These are phyloP conservation scores for Doryteuthis pealeii DNA, from an alignment of 1,140 invertebrate genomes.

Conservation along the genomic window DNA sequence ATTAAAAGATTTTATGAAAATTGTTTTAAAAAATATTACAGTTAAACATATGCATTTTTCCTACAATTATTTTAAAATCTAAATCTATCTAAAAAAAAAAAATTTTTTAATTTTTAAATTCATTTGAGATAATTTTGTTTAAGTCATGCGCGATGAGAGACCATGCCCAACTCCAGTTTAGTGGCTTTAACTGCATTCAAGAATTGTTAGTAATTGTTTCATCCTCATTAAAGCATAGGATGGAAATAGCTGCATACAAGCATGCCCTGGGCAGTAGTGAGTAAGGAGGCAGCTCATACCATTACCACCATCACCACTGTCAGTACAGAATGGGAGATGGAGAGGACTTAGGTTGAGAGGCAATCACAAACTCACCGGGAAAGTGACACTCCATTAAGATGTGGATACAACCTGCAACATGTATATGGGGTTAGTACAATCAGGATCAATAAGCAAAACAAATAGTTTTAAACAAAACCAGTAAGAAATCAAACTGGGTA, in stretches of 20 bases:
- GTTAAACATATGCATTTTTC: no score
- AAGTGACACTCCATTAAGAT: constrained; percentile 15
- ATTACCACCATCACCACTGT: not conserved
- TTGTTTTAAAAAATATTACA: no score
- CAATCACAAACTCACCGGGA: constrained; percentile 14
- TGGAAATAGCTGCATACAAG: not conserved
- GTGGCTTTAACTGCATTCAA: not conserved
- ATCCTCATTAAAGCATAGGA: not conserved
- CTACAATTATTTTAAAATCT: no score
- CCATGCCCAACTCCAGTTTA: no score
- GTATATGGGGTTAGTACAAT: constrained; percentile 4
- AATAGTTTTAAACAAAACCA: not conserved
- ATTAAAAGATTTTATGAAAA: no score
- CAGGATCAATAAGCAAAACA: constrained; percentile 11
- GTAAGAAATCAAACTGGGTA: no score
- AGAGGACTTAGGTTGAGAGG: constrained; percentile 1
- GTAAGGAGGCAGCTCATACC: constrained; percentile 2
- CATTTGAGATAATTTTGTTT: not conserved
- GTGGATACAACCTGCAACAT: constrained; percentile 12
- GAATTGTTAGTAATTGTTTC: constrained; percentile 1
- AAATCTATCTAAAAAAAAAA: no score
- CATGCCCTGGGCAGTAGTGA: not conserved
- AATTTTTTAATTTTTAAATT: no score
- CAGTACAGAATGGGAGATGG: not conserved
- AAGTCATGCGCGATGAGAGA: not conserved